Conservation (phyloP, 2,888 invertebrate species). For the Drosophila nr. perissopoda region DNA sequence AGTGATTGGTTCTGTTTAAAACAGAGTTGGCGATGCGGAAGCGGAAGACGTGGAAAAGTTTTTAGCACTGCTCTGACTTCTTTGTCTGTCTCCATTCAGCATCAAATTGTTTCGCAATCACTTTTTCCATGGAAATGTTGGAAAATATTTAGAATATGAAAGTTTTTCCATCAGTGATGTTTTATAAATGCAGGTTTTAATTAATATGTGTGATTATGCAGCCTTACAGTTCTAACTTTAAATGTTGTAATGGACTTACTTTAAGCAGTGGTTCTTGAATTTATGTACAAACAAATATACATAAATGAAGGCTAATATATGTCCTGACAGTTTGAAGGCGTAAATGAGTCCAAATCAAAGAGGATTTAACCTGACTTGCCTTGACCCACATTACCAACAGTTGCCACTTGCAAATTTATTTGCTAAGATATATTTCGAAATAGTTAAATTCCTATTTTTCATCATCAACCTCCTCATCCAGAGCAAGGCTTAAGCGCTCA, state of each 20-base stretch:
- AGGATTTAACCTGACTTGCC: constrained; percentile 50
- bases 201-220: neutral
- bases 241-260: neutral
- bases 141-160: neutral
- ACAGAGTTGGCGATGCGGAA: neutral
- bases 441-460: constrained; percentile 79
- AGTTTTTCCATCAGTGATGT: neutral
- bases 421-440: constrained; percentile 67
- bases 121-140: neutral
- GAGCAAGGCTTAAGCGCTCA: constrained; percentile 66
- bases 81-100: neutral
- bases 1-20: constrained; percentile 3
- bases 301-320: constrained; percentile 12
- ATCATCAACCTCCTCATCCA: constrained; percentile 48
- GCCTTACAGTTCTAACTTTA: neutral
- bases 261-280: neutral
- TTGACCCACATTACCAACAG: constrained; percentile 55
- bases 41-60: neutral
- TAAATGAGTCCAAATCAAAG: constrained; percentile 41
- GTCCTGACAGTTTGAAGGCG: constrained; percentile 22
- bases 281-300: constrained; percentile 32
- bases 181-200: constrained; percentile 13
- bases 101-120: neutral
- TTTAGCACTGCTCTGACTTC: neutral
- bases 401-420: constrained; percentile 45